Evolutionary conservation across 2,113 vertebrate genomes (phyloP).

Genomic region (Oncorhynchus masou): DNA sequence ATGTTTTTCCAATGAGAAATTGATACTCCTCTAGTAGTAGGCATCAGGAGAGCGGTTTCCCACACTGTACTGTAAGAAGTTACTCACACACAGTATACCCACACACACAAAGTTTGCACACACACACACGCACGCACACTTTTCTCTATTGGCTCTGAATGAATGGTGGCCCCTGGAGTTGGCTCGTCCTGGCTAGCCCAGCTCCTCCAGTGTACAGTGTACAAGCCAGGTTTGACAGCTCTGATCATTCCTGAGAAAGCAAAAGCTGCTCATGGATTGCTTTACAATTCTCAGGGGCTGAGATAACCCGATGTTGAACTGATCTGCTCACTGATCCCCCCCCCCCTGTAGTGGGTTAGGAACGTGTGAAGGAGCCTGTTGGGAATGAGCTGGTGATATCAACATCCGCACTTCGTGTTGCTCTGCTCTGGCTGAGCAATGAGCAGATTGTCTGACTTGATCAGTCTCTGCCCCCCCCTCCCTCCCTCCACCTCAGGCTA

Average conservation of each 20-base stretch:
- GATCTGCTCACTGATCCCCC: constrained; percentile 53
- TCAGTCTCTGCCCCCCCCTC: constrained; percentile 52
- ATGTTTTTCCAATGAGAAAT: constrained; percentile 50
- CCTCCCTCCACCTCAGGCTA: constrained; percentile 24
- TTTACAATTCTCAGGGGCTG: constrained; percentile 75
- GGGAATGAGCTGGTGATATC: constrained; percentile 63
- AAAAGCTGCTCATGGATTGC: constrained; percentile 66
- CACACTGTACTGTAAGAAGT: constrained; percentile 15
- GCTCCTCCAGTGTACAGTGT: constrained; percentile 40
- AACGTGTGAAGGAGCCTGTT: constrained; percentile 71
- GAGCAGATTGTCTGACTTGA: constrained; percentile 69
- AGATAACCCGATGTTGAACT: constrained; percentile 72
- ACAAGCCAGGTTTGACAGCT: constrained; percentile 45
- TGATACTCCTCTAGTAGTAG: constrained; percentile 54
- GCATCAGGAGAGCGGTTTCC: constrained; percentile 29
- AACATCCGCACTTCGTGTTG: constrained; percentile 66
- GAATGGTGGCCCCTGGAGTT: constrained; percentile 60
- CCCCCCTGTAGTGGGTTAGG: constrained; percentile 60
- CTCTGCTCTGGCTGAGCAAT: constrained; percentile 25
- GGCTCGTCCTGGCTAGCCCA: constrained; percentile 34
- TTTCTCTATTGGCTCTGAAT: constrained; percentile 36
- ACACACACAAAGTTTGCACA: background rate
- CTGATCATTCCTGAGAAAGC: constrained; percentile 67
- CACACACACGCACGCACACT: constrained; percentile 11
- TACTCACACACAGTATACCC: too few relatives aligned